Conservation (phyloP, 2,888 invertebrate genomes). For the Carterocephalus palaemon region DNA sequence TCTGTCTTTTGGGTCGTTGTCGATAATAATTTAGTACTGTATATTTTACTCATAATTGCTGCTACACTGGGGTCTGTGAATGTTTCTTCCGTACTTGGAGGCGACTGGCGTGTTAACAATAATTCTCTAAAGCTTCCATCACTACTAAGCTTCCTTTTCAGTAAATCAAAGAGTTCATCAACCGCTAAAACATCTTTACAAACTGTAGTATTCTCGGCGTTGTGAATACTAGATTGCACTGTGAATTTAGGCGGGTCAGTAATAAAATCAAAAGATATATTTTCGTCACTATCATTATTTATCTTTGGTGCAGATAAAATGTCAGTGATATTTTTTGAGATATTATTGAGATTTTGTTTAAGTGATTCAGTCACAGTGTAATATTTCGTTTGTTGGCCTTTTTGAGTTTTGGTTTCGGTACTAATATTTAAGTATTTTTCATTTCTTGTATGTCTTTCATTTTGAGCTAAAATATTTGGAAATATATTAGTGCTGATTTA, state of each 20-base stretch:
- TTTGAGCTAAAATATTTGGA: too few species aligned
- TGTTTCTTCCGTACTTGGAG: slow-evolving; percentile 38
- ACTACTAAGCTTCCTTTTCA: slow-evolving; percentile 58
- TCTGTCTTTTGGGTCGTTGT: slow-evolving; percentile 46
- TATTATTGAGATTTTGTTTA: not conserved
- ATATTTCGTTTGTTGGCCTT: too few species aligned
- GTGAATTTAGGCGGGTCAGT: slow-evolving; percentile 50
- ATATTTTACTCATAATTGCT: slow-evolving; percentile 57
- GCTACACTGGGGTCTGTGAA: slow-evolving; percentile 56
- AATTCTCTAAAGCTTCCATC: slow-evolving; percentile 59
- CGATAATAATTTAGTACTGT: slow-evolving; percentile 51
- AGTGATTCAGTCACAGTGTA: not conserved
- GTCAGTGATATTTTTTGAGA: not conserved
- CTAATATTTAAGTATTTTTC: too few species aligned
- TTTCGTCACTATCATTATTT: slow-evolving; percentile 34
- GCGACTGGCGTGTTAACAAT: slow-evolving; percentile 41
- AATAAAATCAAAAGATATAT: slow-evolving; percentile 53
- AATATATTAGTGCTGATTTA: too few species aligned
- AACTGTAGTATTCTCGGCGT: slow-evolving; percentile 35
- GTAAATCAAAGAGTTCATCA: slow-evolving; percentile 59
- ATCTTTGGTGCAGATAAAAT: not conserved
- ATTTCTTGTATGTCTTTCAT: too few species aligned
- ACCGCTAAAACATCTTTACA: slow-evolving; percentile 56
- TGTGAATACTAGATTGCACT: slow-evolving; percentile 36
- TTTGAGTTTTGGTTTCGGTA: too few species aligned